phyloP scores from a whole-genome alignment of 2,888 invertebrate genomes.

The Pachydiplax longipennis region DNA sequence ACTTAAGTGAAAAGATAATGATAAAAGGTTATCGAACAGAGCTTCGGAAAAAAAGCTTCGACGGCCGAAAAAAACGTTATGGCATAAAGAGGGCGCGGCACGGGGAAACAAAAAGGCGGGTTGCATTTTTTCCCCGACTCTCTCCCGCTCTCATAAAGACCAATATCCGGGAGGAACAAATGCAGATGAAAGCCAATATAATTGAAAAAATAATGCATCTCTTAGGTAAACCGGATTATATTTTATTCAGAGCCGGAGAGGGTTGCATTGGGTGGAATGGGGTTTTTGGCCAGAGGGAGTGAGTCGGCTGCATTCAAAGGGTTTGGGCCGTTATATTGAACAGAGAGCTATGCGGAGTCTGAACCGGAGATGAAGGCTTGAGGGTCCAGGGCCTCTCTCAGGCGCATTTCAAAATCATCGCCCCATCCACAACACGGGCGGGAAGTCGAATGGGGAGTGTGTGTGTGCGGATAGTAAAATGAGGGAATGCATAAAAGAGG shows the following conservation, averaged over 20 bases:
- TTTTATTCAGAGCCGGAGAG: constrained; percentile 9
- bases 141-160: constrained; percentile 3
- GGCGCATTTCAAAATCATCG: constrained; percentile 24
- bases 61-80: not conserved
- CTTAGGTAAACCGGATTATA: constrained; percentile 33
- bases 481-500: not conserved
- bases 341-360: constrained; percentile 32
- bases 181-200: constrained; percentile 44
- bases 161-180: constrained; percentile 25
- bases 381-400: constrained; percentile 29
- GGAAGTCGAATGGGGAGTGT: not conserved
- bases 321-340: constrained; percentile 43
- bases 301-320: constrained; percentile 32
- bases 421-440: not conserved
- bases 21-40: not conserved
- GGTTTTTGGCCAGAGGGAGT: not conserved
- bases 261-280: not conserved
- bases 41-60: not conserved
- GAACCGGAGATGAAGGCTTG: constrained; percentile 44
- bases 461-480: not conserved
- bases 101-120: not conserved
- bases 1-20: constrained; percentile 32
- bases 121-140: not conserved
- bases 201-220: constrained; percentile 40
- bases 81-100: not conserved